Evolutionary conservation across 1,140 invertebrate genomes (phyloP).

Genomic region (Drosophila arizonae): DNA sequence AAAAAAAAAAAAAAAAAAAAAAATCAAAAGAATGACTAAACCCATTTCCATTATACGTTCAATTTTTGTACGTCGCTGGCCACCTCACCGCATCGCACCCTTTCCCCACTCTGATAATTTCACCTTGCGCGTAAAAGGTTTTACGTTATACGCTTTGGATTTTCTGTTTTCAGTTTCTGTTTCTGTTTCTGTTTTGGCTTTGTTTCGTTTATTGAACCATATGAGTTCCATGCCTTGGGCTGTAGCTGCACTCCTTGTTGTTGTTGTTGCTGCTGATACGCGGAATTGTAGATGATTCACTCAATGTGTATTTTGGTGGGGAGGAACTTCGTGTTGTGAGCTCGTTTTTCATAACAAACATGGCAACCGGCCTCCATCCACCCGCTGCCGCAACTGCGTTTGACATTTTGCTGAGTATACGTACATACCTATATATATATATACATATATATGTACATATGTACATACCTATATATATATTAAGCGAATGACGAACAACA

Average conservation of each 20-base stretch:
- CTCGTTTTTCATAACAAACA: constrained; percentile 57
- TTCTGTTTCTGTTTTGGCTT: constrained; percentile 59
- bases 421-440: background rate
- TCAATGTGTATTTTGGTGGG: constrained; percentile 27
- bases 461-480: background rate
- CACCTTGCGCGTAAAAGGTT: constrained; percentile 72
- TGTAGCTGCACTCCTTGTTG: constrained; percentile 33
- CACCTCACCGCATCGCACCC: background rate
- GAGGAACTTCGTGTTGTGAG: constrained; percentile 54
- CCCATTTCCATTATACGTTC: constrained; percentile 28
- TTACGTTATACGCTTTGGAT: constrained; percentile 53
- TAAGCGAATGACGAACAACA: constrained; percentile 33
- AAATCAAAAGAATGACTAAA: constrained; percentile 36
- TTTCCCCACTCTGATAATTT: constrained; percentile 51
- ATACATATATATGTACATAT: constrained; percentile 10
- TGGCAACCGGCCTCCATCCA: constrained; percentile 26
- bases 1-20: constrained; percentile 20
- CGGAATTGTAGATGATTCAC: constrained; percentile 72
- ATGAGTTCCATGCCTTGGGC: constrained; percentile 42
- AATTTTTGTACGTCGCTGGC: constrained; percentile 24
- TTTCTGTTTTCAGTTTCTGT: constrained; percentile 52
- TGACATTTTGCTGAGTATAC: constrained; percentile 34
- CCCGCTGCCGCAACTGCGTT: constrained; percentile 9
- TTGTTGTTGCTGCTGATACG: constrained; percentile 61
- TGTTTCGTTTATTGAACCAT: constrained; percentile 72